A percentile compares a stretch with the other conserved stretches of the same genome.
Conservation (phyloP, 1,140 invertebrate species). For the Reticulitermes speratus region DNA sequence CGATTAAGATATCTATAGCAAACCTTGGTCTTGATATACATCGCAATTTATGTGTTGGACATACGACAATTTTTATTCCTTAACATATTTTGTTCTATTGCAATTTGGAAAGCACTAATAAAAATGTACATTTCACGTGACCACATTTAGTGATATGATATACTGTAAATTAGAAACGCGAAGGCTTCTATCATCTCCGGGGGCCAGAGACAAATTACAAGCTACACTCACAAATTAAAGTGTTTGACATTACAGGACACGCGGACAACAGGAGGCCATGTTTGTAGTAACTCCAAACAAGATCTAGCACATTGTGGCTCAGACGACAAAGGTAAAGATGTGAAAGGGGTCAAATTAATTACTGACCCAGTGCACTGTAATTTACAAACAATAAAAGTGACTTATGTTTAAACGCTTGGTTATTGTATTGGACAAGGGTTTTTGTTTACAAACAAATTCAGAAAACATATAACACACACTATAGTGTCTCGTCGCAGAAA, state of each 20-base stretch:
- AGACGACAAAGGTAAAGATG: not conserved
- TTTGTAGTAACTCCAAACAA: not conserved
- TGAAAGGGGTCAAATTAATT: constrained; percentile 30
- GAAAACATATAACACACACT: not conserved
- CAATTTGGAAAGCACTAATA: too few relatives aligned
- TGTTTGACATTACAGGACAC: not conserved
- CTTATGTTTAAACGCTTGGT: not conserved
- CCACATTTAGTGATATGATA: too few relatives aligned
- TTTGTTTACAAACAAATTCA: not conserved
- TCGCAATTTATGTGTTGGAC: too few relatives aligned
- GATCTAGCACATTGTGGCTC: not conserved
- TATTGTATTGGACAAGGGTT: constrained; percentile 15
- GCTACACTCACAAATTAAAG: not conserved
- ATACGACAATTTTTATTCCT: too few relatives aligned
- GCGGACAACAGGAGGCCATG: not conserved
- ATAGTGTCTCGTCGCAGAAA: not conserved
- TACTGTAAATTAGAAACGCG: too few relatives aligned
- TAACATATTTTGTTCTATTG: too few relatives aligned
- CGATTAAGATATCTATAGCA: too few relatives aligned
- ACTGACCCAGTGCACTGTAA: constrained; percentile 28
- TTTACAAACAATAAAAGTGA: constrained; percentile 29
- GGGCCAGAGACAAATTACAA: too few relatives aligned
- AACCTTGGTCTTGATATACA: too few relatives aligned
- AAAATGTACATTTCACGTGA: too few relatives aligned
- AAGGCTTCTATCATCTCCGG: too few relatives aligned